Conservation (phyloP, 2,888 invertebrate genomes). For the Nomada ruficornis region DNA sequence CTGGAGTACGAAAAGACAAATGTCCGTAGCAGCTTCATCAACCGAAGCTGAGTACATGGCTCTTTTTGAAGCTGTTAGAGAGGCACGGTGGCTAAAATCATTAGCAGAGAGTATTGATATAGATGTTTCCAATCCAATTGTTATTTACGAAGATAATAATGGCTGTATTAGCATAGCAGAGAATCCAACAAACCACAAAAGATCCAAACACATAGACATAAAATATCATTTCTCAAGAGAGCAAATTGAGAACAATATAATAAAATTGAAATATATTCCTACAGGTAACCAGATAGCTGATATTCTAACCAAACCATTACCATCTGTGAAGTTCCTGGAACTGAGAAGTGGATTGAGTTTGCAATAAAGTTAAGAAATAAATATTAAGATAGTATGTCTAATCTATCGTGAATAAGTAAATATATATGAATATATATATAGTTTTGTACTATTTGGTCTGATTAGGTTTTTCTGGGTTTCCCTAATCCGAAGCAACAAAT, state of each 20-base stretch:
- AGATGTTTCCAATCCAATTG: constrained; percentile 43
- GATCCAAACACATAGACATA: constrained; percentile 74
- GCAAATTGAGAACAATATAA: constrained; percentile 4
- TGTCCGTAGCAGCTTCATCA: neutral
- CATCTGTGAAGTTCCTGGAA: neutral
- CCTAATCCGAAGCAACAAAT: constrained; percentile 37
- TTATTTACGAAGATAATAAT: constrained; percentile 71
- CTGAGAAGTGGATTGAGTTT: constrained; percentile 25
- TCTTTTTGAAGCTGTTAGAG: constrained; percentile 73
- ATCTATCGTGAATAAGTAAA: neutral
- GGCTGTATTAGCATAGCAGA: constrained; percentile 46
- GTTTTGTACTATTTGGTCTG: neutral
- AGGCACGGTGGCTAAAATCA: constrained; percentile 76
- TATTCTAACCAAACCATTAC: neutral
- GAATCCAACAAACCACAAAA: constrained; percentile 61
- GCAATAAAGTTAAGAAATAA: neutral
- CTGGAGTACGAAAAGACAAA: constrained; percentile 63
- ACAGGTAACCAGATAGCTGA: constrained; percentile 5
- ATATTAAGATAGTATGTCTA: neutral
- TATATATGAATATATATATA: too few species aligned
- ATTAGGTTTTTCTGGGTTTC: neutral
- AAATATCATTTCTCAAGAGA: constrained; percentile 66
- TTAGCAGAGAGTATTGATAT: constrained; percentile 69
- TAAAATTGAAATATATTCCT: constrained; percentile 6
- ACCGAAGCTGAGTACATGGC: constrained; percentile 58